Percentiles rank a stretch among this genome's conserved stretches.
Evolutionary conservation across 2,888 invertebrate species (phyloP).

Genomic region (Ctena decussata): DNA sequence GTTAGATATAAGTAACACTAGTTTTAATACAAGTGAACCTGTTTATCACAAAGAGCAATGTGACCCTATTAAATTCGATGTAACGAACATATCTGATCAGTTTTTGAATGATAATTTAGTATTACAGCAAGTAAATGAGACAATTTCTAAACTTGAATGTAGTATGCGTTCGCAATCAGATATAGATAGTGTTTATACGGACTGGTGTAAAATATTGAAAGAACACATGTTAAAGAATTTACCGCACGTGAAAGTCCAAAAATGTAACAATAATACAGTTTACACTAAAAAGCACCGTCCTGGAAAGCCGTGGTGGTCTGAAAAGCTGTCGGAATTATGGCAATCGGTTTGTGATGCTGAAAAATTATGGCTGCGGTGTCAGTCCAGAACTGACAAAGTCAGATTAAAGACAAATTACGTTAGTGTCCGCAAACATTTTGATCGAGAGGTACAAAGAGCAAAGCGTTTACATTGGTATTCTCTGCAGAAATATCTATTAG

Average conservation of each 20-base stretch:
- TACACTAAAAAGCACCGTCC: slow-evolving; percentile 1
- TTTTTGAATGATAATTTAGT: not conserved
- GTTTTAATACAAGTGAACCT: not conserved
- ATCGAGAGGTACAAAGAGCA: slow-evolving; percentile 22
- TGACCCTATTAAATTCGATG: slow-evolving; percentile 25
- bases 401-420: not conserved
- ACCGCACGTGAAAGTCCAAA: not conserved
- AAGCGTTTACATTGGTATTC: slow-evolving; percentile 34
- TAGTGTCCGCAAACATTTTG: slow-evolving; percentile 18
- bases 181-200: slow-evolving; percentile 26
- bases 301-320: slow-evolving; percentile 10
- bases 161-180: slow-evolving; percentile 16
- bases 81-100: slow-evolving; percentile 17
- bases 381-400: not conserved
- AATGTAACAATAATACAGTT: not conserved
- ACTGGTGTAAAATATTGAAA: slow-evolving; percentile 20
- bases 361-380: not conserved
- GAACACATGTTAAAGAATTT: slow-evolving; percentile 15
- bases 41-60: not conserved
- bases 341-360: not conserved
- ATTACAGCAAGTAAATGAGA: slow-evolving; percentile 4
- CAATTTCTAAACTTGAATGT: slow-evolving; percentile 11
- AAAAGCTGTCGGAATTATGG: slow-evolving; percentile 17
- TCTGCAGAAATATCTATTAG: not conserved
- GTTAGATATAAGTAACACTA: not conserved